Conservation (phyloP, 2,888 invertebrate species). For the Agapostemon virescens region DNA sequence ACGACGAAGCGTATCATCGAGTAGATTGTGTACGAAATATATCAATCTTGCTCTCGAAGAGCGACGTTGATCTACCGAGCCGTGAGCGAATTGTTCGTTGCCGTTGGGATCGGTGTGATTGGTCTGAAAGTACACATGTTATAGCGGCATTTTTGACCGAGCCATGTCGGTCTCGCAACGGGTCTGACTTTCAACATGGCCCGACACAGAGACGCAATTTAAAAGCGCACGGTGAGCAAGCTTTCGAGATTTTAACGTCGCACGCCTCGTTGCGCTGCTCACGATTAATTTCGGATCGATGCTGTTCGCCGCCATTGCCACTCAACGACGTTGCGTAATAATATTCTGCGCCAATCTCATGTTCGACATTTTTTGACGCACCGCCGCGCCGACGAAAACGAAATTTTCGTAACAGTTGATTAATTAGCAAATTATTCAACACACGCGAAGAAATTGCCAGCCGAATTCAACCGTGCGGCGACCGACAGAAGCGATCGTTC, state of each 20-base stretch:
- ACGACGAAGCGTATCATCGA: neutral
- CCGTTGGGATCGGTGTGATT: neutral
- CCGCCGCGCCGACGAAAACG: neutral
- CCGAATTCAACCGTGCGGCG: neutral
- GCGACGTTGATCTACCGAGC: neutral
- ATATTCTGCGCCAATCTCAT: constrained; percentile 9
- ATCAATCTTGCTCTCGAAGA: neutral
- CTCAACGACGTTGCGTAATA: constrained; percentile 6
- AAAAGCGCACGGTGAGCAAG: constrained; percentile 53
- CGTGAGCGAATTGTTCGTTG: constrained; percentile 29
- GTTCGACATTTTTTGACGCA: neutral
- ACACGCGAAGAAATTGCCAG: neutral
- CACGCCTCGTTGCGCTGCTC: neutral
- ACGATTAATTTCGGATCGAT: constrained; percentile 48
- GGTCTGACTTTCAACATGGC: constrained; percentile 20
- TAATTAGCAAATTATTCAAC: neutral
- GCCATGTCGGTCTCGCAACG: neutral
- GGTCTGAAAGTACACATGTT: neutral
- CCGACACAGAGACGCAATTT: constrained; percentile 38
- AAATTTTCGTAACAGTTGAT: neutral
- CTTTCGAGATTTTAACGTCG: constrained; percentile 49
- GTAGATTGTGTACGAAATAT: neutral
- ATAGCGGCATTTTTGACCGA: constrained; percentile 18
- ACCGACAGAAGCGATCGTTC: neutral
- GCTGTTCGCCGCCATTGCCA: constrained; percentile 10